Evolutionary conservation across 2,113 vertebrate genomes (phyloP).

Genomic region (Passer domesticus): DNA sequence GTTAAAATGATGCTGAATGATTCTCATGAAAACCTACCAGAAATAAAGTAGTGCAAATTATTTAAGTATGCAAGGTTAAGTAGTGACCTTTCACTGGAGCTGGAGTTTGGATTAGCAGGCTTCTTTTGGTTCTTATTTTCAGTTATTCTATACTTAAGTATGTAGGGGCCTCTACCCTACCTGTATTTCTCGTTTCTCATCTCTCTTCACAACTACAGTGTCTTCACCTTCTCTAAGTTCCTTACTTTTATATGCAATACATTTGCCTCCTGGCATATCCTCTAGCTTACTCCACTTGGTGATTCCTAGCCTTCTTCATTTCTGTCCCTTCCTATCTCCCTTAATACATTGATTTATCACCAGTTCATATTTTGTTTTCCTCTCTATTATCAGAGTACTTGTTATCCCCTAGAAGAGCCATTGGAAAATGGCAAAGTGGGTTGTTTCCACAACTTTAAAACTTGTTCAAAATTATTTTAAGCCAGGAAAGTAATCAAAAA

Average conservation of each 20-base stretch:
- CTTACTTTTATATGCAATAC: not conserved
- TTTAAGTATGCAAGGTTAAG: not conserved
- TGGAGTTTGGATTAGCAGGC: not conserved
- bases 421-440: not conserved
- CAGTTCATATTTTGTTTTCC: not conserved
- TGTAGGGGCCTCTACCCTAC: not conserved
- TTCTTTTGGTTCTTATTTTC: not conserved
- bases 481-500: not conserved
- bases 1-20: slow-evolving; percentile 1
- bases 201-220: not conserved
- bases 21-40: not conserved
- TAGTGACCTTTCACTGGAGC: not conserved
- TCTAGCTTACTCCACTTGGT: not conserved
- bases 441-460: not conserved
- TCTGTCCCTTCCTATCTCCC: not conserved
- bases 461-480: not conserved
- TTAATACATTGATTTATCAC: not conserved
- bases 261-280: not conserved
- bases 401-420: not conserved
- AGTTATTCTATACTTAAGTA: not conserved
- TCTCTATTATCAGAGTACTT: not conserved
- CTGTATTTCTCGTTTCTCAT: not conserved
- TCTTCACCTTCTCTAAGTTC: not conserved
- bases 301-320: not conserved
- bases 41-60: not conserved